Percentiles rank a stretch among this genome's conserved stretches.
phyloP scores from a whole-genome alignment of 1,140 invertebrate species.

The Drosophila arawakana region DNA sequence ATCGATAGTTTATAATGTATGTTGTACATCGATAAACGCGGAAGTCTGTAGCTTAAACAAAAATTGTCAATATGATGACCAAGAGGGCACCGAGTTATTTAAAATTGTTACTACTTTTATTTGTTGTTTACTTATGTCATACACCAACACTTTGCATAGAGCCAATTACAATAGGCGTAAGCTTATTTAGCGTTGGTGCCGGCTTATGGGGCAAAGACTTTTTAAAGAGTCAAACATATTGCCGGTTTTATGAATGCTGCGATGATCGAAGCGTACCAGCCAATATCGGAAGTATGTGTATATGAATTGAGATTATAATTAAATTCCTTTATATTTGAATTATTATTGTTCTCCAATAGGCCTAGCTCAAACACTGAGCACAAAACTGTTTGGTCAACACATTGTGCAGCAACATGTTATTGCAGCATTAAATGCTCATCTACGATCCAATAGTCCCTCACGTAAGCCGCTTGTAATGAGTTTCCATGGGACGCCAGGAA shows the following conservation, averaged over 20 bases:
- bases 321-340: not conserved
- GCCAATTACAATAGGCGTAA: conserved; percentile 42
- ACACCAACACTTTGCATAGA: conserved; percentile 25
- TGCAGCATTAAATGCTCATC: conserved; percentile 86
- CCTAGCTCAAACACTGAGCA: conserved; percentile 67
- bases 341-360: conserved; percentile 57
- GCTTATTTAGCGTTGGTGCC: conserved; percentile 4
- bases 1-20: too few relatives aligned
- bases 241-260: conserved; percentile 85
- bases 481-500: conserved; percentile 92
- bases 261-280: conserved; percentile 80
- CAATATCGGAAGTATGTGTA: conserved; percentile 58
- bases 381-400: conserved; percentile 88
- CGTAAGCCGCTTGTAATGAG: conserved; percentile 90
- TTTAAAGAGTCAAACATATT: conserved; percentile 66
- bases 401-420: conserved; percentile 85
- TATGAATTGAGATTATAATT: not conserved
- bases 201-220: conserved; percentile 21
- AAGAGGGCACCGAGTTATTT: not conserved
- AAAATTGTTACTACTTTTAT: not conserved
- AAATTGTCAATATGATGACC: not conserved
- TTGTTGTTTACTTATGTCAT: not conserved
- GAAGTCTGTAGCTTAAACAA: too few relatives aligned
- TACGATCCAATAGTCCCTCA: conserved; percentile 84
- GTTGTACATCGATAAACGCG: too few relatives aligned